These are phyloP conservation scores for Myiozetetes cayanensis DNA, from an alignment of 2,113 vertebrate species.

Conservation along the genomic window DNA sequence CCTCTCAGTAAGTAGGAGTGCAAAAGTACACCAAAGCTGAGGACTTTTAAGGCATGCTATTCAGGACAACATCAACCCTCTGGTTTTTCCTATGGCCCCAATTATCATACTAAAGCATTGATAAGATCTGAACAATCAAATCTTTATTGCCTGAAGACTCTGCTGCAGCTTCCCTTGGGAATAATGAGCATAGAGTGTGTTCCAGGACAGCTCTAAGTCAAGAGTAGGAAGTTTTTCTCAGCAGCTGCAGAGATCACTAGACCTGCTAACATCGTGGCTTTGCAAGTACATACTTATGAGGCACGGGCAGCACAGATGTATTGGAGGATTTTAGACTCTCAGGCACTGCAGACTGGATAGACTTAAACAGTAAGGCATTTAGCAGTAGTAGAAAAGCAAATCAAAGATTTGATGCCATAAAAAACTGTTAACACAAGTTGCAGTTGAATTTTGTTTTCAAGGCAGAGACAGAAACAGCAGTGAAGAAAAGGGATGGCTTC, in stretches of 20 bases:
- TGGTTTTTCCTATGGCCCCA: neutral
- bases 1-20: neutral
- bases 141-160: neutral
- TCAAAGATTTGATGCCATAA: neutral
- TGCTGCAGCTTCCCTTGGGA: neutral
- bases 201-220: neutral
- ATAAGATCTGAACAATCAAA: neutral
- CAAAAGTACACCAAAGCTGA: neutral
- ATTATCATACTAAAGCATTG: neutral
- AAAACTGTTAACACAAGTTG: neutral
- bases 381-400: neutral
- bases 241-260: neutral
- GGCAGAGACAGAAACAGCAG: neutral
- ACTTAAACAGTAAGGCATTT: neutral
- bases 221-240: neutral
- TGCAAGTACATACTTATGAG: neutral
- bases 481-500: neutral
- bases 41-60: neutral
- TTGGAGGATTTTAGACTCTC: neutral
- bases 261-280: neutral
- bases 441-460: neutral
- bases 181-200: neutral
- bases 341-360: neutral
- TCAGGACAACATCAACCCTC: neutral
- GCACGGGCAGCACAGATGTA: fast-evolving